phyloP scores from a whole-genome alignment of 2,888 invertebrate species.

The Masnerella sp. region DNA sequence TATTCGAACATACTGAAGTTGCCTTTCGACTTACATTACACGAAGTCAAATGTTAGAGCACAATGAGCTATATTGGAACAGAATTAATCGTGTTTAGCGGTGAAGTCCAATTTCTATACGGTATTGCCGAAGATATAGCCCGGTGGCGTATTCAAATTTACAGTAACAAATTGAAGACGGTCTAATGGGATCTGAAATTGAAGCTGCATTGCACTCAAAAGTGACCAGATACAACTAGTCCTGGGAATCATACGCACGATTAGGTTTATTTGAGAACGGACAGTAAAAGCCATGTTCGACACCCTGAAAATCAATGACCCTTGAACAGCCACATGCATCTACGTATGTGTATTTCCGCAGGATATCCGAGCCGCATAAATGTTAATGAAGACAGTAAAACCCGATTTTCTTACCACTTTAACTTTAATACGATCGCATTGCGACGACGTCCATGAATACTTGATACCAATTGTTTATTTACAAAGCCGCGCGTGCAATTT shows the following conservation, averaged over 20 bases:
- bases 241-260: slow-evolving; percentile 67
- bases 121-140: slow-evolving; percentile 33
- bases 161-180: slow-evolving; percentile 38
- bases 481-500: background rate
- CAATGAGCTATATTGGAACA: slow-evolving; percentile 36
- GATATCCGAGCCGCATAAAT: slow-evolving; percentile 39
- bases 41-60: slow-evolving; percentile 25
- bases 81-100: slow-evolving; percentile 46
- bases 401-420: slow-evolving; percentile 40
- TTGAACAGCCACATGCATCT: slow-evolving; percentile 54
- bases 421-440: background rate
- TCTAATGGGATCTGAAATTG: slow-evolving; percentile 51
- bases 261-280: slow-evolving; percentile 72
- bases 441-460: background rate
- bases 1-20: slow-evolving; percentile 4
- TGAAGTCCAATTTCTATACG: slow-evolving; percentile 28
- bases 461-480: background rate
- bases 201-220: slow-evolving; percentile 60
- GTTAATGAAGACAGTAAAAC: slow-evolving; percentile 42
- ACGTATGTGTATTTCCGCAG: slow-evolving; percentile 39
- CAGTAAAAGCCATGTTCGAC: slow-evolving; percentile 66
- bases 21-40: slow-evolving; percentile 33
- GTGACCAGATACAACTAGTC: slow-evolving; percentile 69
- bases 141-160: slow-evolving; percentile 41
- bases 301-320: slow-evolving; percentile 70